Evolutionary conservation across 2,797 vertebrate species (phyloP).

Genomic region (Schizopygopsis pylzovi): DNA sequence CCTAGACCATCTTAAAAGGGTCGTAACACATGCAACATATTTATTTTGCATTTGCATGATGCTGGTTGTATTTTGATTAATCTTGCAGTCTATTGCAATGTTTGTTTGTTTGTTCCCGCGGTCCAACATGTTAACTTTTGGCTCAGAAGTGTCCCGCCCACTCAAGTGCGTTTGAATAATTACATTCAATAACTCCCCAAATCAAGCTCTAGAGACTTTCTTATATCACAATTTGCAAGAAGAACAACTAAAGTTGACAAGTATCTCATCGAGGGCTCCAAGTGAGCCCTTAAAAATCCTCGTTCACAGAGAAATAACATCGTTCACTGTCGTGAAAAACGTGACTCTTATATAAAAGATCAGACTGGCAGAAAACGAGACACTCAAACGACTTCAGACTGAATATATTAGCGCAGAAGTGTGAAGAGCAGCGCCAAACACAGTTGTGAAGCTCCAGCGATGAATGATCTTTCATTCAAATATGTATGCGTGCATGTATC

Average conservation of each 20-base stretch:
- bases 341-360: constrained; percentile 19
- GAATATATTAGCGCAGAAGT: constrained; percentile 21
- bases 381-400: background rate
- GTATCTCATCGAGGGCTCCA: constrained; percentile 4
- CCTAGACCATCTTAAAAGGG: no score
- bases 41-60: background rate
- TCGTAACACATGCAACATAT: background rate
- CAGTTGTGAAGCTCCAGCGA: constrained; percentile 15
- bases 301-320: constrained; percentile 4
- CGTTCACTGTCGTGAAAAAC: background rate
- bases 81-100: background rate
- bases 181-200: background rate
- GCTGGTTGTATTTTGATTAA: background rate
- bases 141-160: background rate
- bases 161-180: background rate
- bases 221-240: background rate
- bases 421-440: constrained; percentile 17
- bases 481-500: constrained; percentile 14
- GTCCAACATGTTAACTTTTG: background rate
- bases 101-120: background rate
- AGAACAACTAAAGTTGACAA: background rate
- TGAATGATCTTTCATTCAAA: constrained; percentile 13
- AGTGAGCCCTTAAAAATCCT: background rate
- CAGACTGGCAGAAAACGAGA: constrained; percentile 3
- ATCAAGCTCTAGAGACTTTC: background rate